phyloP scores from a whole-genome alignment of 2,797 vertebrate species.

The Limnodromus scolopaceus region DNA sequence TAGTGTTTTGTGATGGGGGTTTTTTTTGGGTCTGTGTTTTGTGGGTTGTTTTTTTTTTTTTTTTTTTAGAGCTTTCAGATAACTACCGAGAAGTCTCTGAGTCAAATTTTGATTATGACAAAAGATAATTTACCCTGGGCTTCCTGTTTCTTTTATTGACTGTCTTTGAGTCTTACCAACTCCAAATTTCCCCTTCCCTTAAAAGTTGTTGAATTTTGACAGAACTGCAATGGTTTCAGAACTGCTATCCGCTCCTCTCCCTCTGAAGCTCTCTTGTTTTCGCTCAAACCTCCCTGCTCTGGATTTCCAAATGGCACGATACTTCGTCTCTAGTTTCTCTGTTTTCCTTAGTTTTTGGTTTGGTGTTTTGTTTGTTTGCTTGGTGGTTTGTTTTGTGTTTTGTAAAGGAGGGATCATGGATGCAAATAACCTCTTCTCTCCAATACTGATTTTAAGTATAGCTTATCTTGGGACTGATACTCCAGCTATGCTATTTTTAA shows the following conservation, averaged over 20 bases:
- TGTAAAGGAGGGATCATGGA: background rate
- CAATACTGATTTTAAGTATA: background rate
- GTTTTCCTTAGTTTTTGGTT: background rate
- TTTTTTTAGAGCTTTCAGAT: background rate
- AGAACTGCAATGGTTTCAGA: background rate
- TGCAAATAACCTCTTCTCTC: background rate
- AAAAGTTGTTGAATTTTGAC: background rate
- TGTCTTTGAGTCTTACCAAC: background rate
- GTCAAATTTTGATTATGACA: background rate
- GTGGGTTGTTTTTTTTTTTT: background rate
- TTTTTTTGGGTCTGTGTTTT: background rate
- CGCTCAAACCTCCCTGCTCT: background rate
- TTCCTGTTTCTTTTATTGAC: background rate
- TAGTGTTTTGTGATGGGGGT: background rate
- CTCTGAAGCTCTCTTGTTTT: background rate
- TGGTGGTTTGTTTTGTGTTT: background rate
- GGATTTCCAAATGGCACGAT: background rate
- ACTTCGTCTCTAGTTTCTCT: background rate
- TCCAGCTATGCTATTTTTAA: background rate
- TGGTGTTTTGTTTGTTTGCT: too few species aligned
- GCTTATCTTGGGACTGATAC: background rate
- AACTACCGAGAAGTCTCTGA: background rate
- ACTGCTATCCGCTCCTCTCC: accelerated
- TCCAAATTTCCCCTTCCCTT: background rate
- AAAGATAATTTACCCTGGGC: background rate